A percentile compares a stretch with the other conserved stretches of the same genome.
phyloP scores from a whole-genome alignment of 2,888 invertebrate species.

The Drosophila ezoana region DNA sequence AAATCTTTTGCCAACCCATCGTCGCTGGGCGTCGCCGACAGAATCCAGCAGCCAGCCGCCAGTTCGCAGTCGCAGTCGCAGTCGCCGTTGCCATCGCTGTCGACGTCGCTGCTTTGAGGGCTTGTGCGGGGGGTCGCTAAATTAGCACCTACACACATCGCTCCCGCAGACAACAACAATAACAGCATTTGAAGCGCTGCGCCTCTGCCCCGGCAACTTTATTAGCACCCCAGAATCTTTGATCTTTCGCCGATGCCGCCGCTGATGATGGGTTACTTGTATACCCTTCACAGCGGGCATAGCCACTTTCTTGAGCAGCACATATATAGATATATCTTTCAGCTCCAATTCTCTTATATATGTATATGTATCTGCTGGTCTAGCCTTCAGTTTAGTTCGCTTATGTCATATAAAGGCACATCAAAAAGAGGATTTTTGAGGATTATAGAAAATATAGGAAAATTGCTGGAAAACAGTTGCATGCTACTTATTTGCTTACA shows the following conservation, averaged over 20 bases:
- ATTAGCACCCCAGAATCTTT: conserved; percentile 68
- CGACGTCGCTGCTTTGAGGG: conserved; percentile 1
- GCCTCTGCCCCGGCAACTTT: conserved; percentile 60
- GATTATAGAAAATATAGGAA: too few relatives aligned
- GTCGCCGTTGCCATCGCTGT: conserved; percentile 3
- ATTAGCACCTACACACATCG: conserved; percentile 67
- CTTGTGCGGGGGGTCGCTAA: conserved; percentile 60
- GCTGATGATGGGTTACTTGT: conserved; percentile 30
- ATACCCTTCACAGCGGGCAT: conserved; percentile 24
- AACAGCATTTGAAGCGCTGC: conserved; percentile 12
- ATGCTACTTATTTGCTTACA: too few relatives aligned
- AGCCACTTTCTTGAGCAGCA: neutral
- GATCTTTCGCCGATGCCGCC: conserved; percentile 61
- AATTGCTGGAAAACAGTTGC: too few relatives aligned
- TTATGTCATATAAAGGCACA: too few relatives aligned
- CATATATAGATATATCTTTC: too few relatives aligned
- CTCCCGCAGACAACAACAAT: conserved; percentile 19
- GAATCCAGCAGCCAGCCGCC: too few relatives aligned
- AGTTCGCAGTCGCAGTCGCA: neutral
- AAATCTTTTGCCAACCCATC: conserved; percentile 44
- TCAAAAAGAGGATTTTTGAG: too few relatives aligned
- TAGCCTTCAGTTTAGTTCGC: too few relatives aligned
- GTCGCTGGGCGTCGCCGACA: conserved; percentile 3
- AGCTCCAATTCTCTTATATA: too few relatives aligned
- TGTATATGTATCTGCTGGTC: too few relatives aligned